These are phyloP conservation scores for Rhinoraja longicauda DNA, from an alignment of 2,797 vertebrate genomes.

Conservation along the genomic window DNA sequence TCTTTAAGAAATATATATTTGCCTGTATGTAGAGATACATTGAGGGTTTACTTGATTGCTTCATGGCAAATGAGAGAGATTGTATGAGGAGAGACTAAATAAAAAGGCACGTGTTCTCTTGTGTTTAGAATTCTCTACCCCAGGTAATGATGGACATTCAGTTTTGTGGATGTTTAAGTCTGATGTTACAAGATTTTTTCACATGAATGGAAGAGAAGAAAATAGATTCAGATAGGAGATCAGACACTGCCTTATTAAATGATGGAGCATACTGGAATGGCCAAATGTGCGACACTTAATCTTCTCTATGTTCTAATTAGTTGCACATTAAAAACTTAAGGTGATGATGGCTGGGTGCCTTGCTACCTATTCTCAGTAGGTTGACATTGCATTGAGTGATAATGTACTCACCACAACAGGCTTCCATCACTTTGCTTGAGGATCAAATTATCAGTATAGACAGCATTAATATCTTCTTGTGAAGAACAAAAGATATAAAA, in stretches of 20 bases:
- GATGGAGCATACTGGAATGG: neutral
- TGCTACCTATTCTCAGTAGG: neutral
- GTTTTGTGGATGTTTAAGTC: no score
- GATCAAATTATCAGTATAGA: neutral
- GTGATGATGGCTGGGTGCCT: neutral
- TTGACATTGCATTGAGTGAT: neutral
- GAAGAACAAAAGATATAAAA: no score
- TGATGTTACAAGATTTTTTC: no score
- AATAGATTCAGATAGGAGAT: no score
- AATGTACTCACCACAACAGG: neutral
- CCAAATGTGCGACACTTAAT: neutral
- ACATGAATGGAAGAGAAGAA: no score
- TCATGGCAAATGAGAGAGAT: neutral
- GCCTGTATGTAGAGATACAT: no score
- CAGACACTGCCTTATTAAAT: neutral
- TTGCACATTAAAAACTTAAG: neutral
- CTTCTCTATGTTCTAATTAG: neutral
- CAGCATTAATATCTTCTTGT: neutral
- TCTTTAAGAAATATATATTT: neutral
- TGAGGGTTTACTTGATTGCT: neutral
- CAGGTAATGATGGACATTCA: no score
- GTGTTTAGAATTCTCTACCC: neutral
- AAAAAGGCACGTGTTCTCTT: neutral
- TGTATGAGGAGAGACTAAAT: neutral
- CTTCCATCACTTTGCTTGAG: neutral